Conservation (phyloP, 2,113 vertebrate genomes). For the Baryphthengus martii region DNA sequence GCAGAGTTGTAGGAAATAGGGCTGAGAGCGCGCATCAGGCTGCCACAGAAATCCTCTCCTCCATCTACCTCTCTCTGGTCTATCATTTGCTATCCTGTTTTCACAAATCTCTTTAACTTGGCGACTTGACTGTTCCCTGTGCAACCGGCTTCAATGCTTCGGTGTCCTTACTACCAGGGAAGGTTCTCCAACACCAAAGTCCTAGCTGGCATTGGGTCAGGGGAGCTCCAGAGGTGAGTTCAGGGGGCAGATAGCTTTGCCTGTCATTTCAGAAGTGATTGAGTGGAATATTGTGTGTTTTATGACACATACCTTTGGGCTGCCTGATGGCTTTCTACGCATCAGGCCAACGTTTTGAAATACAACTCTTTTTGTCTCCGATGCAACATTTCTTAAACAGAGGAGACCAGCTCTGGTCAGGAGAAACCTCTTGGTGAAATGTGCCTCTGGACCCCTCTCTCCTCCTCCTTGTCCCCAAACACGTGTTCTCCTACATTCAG, state of each 20-base stretch:
- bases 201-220: rapidly evolving
- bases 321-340: neutral
- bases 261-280: neutral
- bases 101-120: neutral
- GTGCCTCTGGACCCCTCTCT: neutral
- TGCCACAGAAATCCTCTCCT: neutral
- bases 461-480: neutral
- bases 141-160: neutral
- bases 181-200: neutral
- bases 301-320: neutral
- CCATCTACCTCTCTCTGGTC: neutral
- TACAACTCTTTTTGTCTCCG: neutral
- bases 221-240: neutral
- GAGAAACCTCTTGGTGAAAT: neutral
- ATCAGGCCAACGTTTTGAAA: neutral
- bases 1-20: rapidly evolving
- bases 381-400: neutral
- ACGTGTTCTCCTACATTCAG: neutral
- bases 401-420: neutral
- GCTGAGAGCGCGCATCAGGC: neutral
- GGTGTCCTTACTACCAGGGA: neutral
- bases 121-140: neutral
- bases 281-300: neutral
- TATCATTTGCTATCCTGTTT: neutral
- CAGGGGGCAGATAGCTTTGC: neutral